These are phyloP conservation scores for Dolichopus griseipennis DNA, from an alignment of 2,888 invertebrate genomes.

Conservation along the genomic window DNA sequence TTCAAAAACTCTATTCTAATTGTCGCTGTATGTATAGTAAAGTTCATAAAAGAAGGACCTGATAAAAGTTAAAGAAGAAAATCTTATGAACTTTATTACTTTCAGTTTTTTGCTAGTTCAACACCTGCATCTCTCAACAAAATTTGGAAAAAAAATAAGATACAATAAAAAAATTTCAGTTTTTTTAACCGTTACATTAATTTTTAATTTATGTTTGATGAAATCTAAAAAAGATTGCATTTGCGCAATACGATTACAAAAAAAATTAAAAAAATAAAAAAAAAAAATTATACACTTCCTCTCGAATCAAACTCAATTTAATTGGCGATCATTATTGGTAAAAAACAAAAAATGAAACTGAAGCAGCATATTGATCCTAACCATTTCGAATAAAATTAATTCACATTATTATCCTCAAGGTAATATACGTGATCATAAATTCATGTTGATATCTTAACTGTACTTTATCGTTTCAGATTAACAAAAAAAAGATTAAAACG, in stretches of 20 bases:
- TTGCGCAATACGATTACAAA: background rate
- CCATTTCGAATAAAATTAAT: background rate
- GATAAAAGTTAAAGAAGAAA: too few species aligned
- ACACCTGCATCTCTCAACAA: background rate
- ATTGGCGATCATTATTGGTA: background rate
- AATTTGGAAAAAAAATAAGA: background rate
- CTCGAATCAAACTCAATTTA: background rate
- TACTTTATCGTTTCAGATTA: background rate
- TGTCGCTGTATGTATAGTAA: too few species aligned
- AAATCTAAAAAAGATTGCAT: background rate
- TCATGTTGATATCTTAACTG: conserved; percentile 3
- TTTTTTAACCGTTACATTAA: background rate
- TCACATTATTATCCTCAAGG: background rate
- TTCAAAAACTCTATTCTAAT: too few species aligned
- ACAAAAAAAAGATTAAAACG: too few species aligned
- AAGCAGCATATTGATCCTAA: too few species aligned
- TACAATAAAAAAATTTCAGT: background rate
- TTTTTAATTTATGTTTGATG: background rate
- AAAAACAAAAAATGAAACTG: background rate
- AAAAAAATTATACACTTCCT: background rate
- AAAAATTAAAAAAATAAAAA: background rate
- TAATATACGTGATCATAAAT: background rate
- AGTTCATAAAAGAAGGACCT: too few species aligned
- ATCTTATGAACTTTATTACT: too few species aligned
- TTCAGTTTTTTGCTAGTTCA: background rate